These are phyloP conservation scores for Rhyacichthys aspro DNA, from an alignment of 2,797 vertebrate species.

Conservation along the genomic window DNA sequence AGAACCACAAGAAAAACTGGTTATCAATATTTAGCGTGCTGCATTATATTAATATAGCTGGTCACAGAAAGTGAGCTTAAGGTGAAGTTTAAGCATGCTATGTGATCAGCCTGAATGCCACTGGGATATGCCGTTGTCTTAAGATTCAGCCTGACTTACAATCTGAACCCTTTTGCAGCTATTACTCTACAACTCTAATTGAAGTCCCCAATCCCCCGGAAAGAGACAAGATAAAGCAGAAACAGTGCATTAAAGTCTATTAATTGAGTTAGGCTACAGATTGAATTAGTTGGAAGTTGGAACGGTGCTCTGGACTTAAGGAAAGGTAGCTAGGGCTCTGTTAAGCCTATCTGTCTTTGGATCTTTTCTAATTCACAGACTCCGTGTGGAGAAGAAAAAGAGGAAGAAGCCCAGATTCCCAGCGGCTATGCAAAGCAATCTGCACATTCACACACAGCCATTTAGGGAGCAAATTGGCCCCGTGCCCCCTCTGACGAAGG, in stretches of 20 bases:
- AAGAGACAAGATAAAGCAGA: slow-evolving; percentile 74
- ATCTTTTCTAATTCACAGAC: slow-evolving; percentile 78
- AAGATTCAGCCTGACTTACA: slow-evolving; percentile 63
- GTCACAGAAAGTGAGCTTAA: slow-evolving; percentile 63
- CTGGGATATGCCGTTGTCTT: slow-evolving; percentile 72
- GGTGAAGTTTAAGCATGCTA: slow-evolving; percentile 64
- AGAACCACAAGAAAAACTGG: slow-evolving; percentile 52
- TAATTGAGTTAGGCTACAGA: slow-evolving; percentile 75
- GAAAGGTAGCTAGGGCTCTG: slow-evolving; percentile 69
- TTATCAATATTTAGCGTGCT: slow-evolving; percentile 73
- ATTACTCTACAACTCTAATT: slow-evolving; percentile 65
- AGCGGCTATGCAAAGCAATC: slow-evolving; percentile 81
- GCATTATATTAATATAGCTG: slow-evolving; percentile 62
- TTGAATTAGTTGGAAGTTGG: slow-evolving; percentile 74
- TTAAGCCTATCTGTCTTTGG: slow-evolving; percentile 79
- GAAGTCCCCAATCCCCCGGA: slow-evolving; percentile 65
- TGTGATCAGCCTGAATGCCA: slow-evolving; percentile 63
- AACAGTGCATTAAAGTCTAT: slow-evolving; percentile 75
- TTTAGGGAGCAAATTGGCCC: slow-evolving; percentile 83
- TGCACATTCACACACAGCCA: slow-evolving; percentile 79
- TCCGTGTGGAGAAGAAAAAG: slow-evolving; percentile 71
- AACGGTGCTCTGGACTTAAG: slow-evolving; percentile 73
- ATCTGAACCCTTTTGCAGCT: slow-evolving; percentile 63
- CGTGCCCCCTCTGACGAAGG: slow-evolving; percentile 75
- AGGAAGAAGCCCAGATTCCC: slow-evolving; percentile 72